Base-by-base conservation (phyloP, 2,113 vertebrate genomes). In the Nerophis lumbriciformis region DNA sequence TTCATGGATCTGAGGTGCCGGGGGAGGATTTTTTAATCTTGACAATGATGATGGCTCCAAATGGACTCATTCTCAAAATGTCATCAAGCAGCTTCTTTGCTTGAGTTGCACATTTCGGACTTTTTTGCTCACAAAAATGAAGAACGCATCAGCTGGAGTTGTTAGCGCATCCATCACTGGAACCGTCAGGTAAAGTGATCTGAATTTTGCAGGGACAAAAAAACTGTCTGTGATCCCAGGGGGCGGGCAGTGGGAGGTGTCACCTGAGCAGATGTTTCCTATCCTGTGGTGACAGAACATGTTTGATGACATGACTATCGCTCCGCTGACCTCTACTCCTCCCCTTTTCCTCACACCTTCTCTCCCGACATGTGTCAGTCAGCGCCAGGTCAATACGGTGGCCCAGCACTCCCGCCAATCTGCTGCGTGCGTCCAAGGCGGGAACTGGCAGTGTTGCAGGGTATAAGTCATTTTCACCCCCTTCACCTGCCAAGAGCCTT, bases 361-460 rank as follows among this genome's bases (percentile, higher is more conserved):
- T 69, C 54, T 65, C 63, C 53, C 59, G 75, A 84, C 84, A 87
- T 73, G 82, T 85, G 85, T 83, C 87, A 81, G 83, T 85, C 85
- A 82, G 79, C 63, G 80, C 76, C 78, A 73, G 80, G 80, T 87
- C 83, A 87, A 81, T 85, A 81, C 81, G 87, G 82, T 55, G 69
- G 74, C 79, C 77, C 68, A 65, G 72, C 3, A 68, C 75, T 71
- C 81, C 82, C 73, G 80, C 81, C 6, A 74, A 54, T 77, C 65
- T 50, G 60, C 85, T 82, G 83, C 85, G 85, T 85, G 85, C 85
- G 83, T 82, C 74, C 65, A 72, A 79, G 80, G 73, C 80, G 47
- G 75, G 51, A 72, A 68, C 67, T 66, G 72, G 71, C 73, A 76
- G 65, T 2, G 68, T 66, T 6, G 68, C 50, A 0, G 64, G 49